phyloP scores from a whole-genome alignment of 2,888 invertebrate genomes.

The Drosophila meridionalis region DNA sequence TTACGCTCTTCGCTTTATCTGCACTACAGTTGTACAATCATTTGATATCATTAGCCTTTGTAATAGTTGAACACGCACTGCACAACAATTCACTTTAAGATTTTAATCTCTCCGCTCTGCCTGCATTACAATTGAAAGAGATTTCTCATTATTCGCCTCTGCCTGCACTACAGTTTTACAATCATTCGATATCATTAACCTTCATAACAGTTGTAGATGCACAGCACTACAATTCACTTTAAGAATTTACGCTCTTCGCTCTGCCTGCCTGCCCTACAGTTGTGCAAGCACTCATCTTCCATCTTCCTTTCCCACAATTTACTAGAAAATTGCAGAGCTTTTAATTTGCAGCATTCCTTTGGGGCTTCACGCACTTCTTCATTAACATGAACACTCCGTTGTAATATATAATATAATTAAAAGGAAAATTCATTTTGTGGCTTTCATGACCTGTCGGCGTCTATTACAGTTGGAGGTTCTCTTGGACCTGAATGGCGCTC shows the following conservation, averaged over 20 bases:
- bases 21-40: not conserved
- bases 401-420: conserved; percentile 10
- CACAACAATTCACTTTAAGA: not conserved
- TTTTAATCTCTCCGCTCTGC: not conserved
- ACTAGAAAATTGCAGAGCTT: not conserved
- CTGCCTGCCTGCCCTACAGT: not conserved
- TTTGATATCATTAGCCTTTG: not conserved
- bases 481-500: not conserved
- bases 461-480: conserved; percentile 2
- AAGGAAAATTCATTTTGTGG: conserved; percentile 17
- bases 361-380: conserved; percentile 10
- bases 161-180: not conserved
- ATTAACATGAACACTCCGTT: conserved; percentile 11
- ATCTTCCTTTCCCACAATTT: not conserved
- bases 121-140: not conserved
- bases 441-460: not conserved
- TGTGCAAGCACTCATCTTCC: not conserved
- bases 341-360: conserved; percentile 3
- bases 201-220: not conserved
- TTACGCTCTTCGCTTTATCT: not conserved
- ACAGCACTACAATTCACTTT: not conserved
- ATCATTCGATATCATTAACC: not conserved
- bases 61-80: not conserved
- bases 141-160: too few species aligned
- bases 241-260: not conserved